Conservation (phyloP, 2,797 vertebrate species). For the Spinus olivaceus region DNA sequence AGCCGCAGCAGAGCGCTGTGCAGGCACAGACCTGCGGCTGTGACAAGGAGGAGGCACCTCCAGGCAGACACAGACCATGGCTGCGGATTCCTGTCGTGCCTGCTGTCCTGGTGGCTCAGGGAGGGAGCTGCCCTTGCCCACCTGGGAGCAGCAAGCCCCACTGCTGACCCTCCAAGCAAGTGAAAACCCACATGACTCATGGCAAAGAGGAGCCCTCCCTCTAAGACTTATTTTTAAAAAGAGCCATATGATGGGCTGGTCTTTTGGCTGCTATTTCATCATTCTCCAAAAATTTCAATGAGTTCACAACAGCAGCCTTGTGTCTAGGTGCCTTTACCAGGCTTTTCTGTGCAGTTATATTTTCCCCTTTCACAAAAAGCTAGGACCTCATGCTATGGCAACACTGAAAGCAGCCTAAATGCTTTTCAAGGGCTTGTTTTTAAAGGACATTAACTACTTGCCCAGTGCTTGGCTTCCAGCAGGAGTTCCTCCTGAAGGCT, state of each 20-base stretch:
- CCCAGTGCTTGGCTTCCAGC: neutral
- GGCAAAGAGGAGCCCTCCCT: neutral
- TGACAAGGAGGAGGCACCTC: neutral
- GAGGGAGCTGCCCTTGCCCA: fast-evolving
- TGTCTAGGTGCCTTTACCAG: neutral
- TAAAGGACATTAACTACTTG: neutral
- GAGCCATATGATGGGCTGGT: fast-evolving
- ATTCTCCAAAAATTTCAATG: neutral
- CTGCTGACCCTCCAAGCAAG: fast-evolving
- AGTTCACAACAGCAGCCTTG: neutral
- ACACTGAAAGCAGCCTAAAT: neutral
- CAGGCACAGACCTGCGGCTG: fast-evolving
- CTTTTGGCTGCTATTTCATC: neutral
- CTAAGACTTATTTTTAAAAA: neutral
- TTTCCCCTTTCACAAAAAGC: neutral
- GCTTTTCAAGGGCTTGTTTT: neutral
- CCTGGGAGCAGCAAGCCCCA: neutral
- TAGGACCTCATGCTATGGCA: no score
- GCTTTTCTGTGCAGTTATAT: neutral
- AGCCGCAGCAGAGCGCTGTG: fast-evolving
- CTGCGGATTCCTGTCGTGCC: fast-evolving
- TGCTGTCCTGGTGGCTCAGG: fast-evolving
- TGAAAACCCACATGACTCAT: fast-evolving
- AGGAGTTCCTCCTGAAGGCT: neutral
- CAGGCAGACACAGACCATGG: fast-evolving